These are phyloP conservation scores for Drosophila tristis DNA, from an alignment of 1,140 invertebrate genomes.

Conservation along the genomic window DNA sequence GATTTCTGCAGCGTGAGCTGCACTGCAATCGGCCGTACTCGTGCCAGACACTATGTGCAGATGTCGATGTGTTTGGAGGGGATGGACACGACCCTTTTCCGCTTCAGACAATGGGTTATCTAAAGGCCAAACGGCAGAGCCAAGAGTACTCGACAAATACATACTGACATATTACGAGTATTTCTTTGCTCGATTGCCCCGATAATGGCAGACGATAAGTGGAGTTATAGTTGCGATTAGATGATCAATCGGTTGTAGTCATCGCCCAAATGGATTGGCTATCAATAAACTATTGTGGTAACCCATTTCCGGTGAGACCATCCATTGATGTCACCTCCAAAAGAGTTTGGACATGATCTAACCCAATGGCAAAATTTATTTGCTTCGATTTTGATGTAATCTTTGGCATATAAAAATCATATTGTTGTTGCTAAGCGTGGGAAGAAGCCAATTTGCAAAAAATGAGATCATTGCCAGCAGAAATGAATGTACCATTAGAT, in stretches of 20 bases:
- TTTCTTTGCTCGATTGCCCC: constrained; percentile 22
- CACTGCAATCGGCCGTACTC: constrained; percentile 35
- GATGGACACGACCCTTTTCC: not conserved
- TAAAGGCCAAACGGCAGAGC: constrained; percentile 20
- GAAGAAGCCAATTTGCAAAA: too few species aligned
- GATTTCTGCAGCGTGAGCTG: constrained; percentile 9
- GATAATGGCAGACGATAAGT: constrained; percentile 50
- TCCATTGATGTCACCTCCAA: constrained; percentile 25
- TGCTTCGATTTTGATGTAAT: constrained; percentile 7
- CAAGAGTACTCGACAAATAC: constrained; percentile 29
- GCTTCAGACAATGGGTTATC: constrained; percentile 16
- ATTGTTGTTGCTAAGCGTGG: not conserved
- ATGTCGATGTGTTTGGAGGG: not conserved
- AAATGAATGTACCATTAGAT: too few species aligned
- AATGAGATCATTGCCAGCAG: not conserved
- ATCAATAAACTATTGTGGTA: not conserved
- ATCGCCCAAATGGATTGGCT: constrained; percentile 31
- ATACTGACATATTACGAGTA: constrained; percentile 1
- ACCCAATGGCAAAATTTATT: not conserved
- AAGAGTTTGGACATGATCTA: not conserved
- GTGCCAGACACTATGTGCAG: constrained; percentile 21
- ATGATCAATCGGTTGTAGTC: constrained; percentile 62
- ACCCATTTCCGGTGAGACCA: too few species aligned
- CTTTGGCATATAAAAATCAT: not conserved
- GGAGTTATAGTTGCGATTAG: constrained; percentile 26